These are phyloP conservation scores for Zonitis immaculata DNA, from an alignment of 2,888 invertebrate genomes.

Conservation along the genomic window DNA sequence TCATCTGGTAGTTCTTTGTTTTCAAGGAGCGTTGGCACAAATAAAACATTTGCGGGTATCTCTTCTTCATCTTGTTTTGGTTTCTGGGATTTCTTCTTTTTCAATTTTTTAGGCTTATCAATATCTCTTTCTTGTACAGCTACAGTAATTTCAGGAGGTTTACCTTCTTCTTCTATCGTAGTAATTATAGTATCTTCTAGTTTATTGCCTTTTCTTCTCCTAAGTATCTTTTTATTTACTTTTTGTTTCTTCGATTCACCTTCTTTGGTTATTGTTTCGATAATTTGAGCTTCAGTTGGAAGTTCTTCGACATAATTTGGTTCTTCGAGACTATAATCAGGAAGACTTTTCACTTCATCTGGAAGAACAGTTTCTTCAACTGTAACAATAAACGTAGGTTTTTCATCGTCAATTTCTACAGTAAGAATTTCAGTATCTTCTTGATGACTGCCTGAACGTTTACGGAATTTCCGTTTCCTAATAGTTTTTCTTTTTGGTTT, in stretches of 20 bases:
- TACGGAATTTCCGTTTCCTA: conserved; percentile 34
- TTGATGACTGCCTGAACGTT: conserved; percentile 36
- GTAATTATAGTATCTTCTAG: conserved; percentile 39
- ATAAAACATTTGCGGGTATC: conserved; percentile 32
- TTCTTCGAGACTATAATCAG: conserved; percentile 8
- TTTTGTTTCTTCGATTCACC: conserved; percentile 28
- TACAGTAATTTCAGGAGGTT: conserved; percentile 27
- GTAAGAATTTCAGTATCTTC: conserved; percentile 43
- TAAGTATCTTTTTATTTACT: conserved; percentile 30
- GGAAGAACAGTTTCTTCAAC: conserved; percentile 38
- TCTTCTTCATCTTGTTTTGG: conserved; percentile 25
- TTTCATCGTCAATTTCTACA: conserved; percentile 39
- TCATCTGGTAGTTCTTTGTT: conserved; percentile 34
- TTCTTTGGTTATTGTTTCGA: conserved; percentile 21
- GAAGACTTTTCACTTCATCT: conserved; percentile 34
- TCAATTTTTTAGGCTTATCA: conserved; percentile 31
- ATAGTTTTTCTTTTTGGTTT: conserved; percentile 33
- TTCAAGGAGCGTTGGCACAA: conserved; percentile 39
- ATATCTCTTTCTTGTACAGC: conserved; percentile 24
- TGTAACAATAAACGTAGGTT: conserved; percentile 30
- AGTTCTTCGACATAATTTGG: conserved; percentile 31
- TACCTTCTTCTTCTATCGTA: conserved; percentile 28
- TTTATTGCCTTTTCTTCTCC: conserved; percentile 32
- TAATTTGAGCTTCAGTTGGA: conserved; percentile 27
- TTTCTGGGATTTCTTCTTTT: conserved; percentile 32